Evolutionary conservation across 2,797 vertebrate genomes (phyloP).

Genomic region (Strix occidentalis): DNA sequence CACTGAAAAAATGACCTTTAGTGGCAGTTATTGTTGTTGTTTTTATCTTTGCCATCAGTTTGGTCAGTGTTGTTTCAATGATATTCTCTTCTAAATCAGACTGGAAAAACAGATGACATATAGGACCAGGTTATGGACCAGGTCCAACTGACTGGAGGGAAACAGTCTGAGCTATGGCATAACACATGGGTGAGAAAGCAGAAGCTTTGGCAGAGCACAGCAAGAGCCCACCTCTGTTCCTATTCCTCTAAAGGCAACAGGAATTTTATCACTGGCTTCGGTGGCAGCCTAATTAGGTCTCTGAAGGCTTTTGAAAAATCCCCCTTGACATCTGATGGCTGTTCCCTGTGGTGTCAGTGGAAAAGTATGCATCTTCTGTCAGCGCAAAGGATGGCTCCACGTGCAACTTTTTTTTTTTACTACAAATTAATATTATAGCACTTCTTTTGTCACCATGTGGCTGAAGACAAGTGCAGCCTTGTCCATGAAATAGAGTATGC

Average conservation of each 20-base stretch:
- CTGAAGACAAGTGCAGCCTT: neutral
- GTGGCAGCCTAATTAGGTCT: neutral
- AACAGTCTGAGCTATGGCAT: neutral
- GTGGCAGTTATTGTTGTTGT: neutral
- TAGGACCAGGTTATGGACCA: neutral
- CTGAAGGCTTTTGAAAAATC: constrained; percentile 10
- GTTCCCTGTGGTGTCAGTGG: neutral
- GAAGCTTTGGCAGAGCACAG: neutral
- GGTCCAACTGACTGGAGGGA: neutral
- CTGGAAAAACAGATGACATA: neutral
- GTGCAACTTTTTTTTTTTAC: neutral
- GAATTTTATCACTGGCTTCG: neutral
- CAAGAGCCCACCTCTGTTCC: neutral
- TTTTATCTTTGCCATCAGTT: constrained; percentile 28
- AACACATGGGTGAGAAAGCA: neutral
- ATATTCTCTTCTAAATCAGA: neutral
- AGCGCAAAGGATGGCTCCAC: neutral
- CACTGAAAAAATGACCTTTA: constrained; percentile 4
- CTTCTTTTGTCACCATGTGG: neutral
- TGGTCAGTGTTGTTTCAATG: neutral
- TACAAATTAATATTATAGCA: neutral
- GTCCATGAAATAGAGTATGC: neutral
- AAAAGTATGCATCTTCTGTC: neutral
- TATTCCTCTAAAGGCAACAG: neutral
- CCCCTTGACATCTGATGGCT: neutral